Evolutionary conservation across 2,113 vertebrate species (phyloP).

Genomic region (Octodon degus): DNA sequence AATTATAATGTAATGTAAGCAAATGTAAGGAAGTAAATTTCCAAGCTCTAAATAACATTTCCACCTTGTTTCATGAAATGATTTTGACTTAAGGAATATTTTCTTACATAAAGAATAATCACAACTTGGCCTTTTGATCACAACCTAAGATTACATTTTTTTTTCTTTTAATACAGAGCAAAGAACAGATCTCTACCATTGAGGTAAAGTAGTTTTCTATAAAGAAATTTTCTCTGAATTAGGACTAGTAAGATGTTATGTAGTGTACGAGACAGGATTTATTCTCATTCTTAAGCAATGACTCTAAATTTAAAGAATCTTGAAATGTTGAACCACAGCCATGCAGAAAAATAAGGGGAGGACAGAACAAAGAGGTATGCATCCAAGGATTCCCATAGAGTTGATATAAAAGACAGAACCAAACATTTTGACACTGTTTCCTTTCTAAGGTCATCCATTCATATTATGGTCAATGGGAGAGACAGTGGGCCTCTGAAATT

Average conservation of each 20-base stretch:
- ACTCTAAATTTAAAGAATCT: slow-evolving; percentile 11
- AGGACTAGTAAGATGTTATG: background rate
- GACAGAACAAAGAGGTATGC: background rate
- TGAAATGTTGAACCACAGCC: background rate
- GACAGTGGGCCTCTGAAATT: background rate
- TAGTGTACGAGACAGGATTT: background rate
- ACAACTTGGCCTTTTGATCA: background rate
- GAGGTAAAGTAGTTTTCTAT: slow-evolving; percentile 21
- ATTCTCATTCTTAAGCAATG: background rate
- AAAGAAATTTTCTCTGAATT: background rate
- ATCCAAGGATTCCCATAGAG: background rate
- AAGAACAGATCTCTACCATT: background rate
- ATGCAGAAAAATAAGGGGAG: background rate
- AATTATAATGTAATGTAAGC: background rate
- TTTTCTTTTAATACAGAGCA: background rate
- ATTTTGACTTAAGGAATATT: background rate
- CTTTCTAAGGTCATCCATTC: background rate
- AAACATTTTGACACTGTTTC: background rate
- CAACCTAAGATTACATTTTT: background rate
- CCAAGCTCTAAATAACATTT: background rate
- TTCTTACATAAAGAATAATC: background rate
- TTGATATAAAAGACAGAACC: background rate
- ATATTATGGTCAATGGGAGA: background rate
- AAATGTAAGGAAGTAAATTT: background rate
- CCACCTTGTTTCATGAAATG: slow-evolving; percentile 25